Conservation (phyloP, 2,113 vertebrate species). For the Cygnus buccinator region DNA sequence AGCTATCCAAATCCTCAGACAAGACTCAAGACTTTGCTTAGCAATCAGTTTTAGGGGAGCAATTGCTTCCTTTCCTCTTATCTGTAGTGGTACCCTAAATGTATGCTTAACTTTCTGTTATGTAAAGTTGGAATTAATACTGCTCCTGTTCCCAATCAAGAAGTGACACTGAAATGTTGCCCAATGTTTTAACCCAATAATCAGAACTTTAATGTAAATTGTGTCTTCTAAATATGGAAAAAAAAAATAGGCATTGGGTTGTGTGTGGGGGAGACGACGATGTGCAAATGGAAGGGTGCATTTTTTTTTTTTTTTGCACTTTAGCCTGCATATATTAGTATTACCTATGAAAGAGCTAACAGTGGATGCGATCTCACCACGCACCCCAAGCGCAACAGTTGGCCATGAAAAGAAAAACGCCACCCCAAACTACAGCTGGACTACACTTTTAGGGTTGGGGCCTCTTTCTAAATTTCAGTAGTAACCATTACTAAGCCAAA, state of each 20-base stretch:
- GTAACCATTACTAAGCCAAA: background rate
- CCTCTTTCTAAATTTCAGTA: background rate
- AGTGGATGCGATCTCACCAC: background rate
- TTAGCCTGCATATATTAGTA: background rate
- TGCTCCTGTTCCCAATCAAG: background rate
- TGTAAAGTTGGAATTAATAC: background rate
- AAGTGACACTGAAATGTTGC: background rate
- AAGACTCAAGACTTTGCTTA: background rate
- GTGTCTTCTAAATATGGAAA: background rate
- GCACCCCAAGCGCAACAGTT: background rate
- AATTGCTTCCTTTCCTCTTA: background rate
- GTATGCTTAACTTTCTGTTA: background rate
- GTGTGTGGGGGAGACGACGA: background rate
- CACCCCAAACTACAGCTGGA: rapidly evolving
- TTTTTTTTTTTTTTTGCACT: background rate
- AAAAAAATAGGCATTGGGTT: rapidly evolving
- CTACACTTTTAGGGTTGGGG: background rate
- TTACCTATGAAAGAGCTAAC: background rate
- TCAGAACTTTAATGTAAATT: background rate
- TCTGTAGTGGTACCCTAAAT: background rate
- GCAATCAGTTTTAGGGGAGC: background rate
- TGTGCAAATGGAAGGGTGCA: background rate
- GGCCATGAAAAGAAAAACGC: background rate
- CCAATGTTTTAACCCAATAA: background rate
- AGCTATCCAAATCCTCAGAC: background rate